Base-by-base conservation (phyloP, 2,113 vertebrate genomes). In the Scytalopus superciliaris region DNA sequence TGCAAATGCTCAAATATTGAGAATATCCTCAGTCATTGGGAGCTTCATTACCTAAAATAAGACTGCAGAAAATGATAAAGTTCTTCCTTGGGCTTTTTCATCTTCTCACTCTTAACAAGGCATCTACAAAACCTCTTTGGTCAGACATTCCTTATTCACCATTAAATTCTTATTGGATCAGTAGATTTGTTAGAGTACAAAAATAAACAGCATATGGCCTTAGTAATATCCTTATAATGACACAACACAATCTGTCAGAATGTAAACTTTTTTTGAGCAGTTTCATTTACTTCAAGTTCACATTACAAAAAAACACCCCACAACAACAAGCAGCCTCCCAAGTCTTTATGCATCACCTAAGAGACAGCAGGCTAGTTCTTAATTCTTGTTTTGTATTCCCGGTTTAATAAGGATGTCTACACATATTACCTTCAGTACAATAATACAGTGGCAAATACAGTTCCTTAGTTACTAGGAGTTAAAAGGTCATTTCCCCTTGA, bases 401-500 rank as follows among this genome's bases (percentile, higher is more conserved):
- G 80, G 49, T 68, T 94, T 93, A 81, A 57, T 84, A 77, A 92
- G 30, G 37, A 19, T 66, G 12, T 27, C 42, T 63, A n/a, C 44
- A 30, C 13, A 33, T 77, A 78, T 89, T 95, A 82, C 85, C 56
- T 95, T 93, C 94, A 84, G 84, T 67, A 82, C 47, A 83, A 83
- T 93, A 72, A 84, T 57, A 63, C 49, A 50, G 33, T 89, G 78
- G 50, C 70, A 95, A 97, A 90, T 24, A 40, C 24, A 94, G 94
- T 90, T 93, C 55, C 70, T 95, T 88, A 87, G 79, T 95, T 82
- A 80, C 67, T 31, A 69, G 72, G 76, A 95, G 85, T 93, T 96
- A 82, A 97, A 97, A 96, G 89, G 87, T 94, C 80, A 28, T 87
- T 97, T 95, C 53, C 77, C 35, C 63, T 86, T 94, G 87, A 95